phyloP scores from a whole-genome alignment of 2,113 vertebrate genomes.

The Neolamprologus toae region DNA sequence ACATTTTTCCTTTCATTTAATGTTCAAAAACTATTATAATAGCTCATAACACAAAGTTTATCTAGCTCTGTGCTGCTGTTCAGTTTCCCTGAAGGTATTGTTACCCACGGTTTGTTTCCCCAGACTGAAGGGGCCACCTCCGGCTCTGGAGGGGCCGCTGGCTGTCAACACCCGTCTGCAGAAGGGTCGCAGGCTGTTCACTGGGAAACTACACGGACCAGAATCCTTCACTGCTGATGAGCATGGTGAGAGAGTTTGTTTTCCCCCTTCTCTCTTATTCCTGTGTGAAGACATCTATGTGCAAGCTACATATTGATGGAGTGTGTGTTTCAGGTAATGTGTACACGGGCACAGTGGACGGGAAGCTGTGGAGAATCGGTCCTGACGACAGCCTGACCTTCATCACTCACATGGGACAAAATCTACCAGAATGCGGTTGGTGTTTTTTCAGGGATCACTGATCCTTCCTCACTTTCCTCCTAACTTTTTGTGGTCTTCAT shows the following conservation, averaged over 20 bases:
- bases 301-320: background rate
- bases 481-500: background rate
- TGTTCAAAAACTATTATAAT: background rate
- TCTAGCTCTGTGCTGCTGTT: background rate
- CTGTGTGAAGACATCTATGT: background rate
- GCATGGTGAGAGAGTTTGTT: conserved; percentile 29
- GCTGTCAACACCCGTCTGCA: conserved; percentile 66
- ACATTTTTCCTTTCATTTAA: background rate
- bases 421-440: conserved; percentile 63
- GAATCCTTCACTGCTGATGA: conserved; percentile 66
- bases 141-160: conserved; percentile 55
- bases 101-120: background rate
- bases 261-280: background rate
- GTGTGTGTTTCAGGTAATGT: conserved; percentile 55
- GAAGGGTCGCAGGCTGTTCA: conserved; percentile 56
- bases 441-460: background rate
- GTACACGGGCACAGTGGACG: conserved; percentile 72
- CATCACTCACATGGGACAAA: conserved; percentile 69
- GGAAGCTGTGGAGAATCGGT: conserved; percentile 68
- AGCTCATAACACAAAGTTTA: background rate
- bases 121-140: conserved; percentile 65
- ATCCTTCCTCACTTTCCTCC: background rate
- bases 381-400: conserved; percentile 60
- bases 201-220: conserved; percentile 61
- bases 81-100: background rate